Evolutionary conservation across 2,888 invertebrate species (phyloP).

Genomic region (Vanessa cardui): DNA sequence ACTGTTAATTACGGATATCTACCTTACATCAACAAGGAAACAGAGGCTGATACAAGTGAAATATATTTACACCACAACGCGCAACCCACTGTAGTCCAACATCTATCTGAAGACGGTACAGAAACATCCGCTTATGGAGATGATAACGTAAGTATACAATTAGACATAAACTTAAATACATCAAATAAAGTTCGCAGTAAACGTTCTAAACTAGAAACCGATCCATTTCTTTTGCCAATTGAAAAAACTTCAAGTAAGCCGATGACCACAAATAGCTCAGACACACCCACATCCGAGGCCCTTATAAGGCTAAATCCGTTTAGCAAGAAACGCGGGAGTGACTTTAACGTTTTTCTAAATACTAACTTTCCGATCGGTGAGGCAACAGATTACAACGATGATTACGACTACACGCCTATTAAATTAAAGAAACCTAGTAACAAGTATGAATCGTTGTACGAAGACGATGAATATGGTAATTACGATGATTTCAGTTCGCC

Average conservation of each 20-base stretch:
- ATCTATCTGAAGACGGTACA: conserved; percentile 67
- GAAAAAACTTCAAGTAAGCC: conserved; percentile 41
- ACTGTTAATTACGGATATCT: conserved; percentile 53
- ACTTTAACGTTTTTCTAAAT: conserved; percentile 51
- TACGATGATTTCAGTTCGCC: conserved; percentile 46
- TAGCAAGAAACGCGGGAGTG: conserved; percentile 42
- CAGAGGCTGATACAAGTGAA: conserved; percentile 52
- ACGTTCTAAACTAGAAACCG: conserved; percentile 55
- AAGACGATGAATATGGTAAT: conserved; percentile 53
- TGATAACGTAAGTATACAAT: conserved; percentile 69
- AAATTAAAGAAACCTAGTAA: conserved; percentile 41
- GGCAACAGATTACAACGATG: conserved; percentile 48
- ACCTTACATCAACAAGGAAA: conserved; percentile 40
- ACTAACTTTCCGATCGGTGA: conserved; percentile 56
- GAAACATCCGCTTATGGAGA: conserved; percentile 69
- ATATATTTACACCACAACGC: conserved; percentile 62
- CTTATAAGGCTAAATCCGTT: conserved; percentile 48
- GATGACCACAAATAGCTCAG: conserved; percentile 38
- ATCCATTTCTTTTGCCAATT: conserved; percentile 55
- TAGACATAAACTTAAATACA: conserved; percentile 7
- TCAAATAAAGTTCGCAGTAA: conserved; percentile 46
- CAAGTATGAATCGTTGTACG: conserved; percentile 49
- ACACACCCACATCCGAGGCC: conserved; percentile 50
- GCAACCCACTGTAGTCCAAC: conserved; percentile 63
- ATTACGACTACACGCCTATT: conserved; percentile 45